Percentiles rank a stretch among this genome's conserved stretches.
phyloP scores from a whole-genome alignment of 2,888 invertebrate genomes.

The Patella depressa region DNA sequence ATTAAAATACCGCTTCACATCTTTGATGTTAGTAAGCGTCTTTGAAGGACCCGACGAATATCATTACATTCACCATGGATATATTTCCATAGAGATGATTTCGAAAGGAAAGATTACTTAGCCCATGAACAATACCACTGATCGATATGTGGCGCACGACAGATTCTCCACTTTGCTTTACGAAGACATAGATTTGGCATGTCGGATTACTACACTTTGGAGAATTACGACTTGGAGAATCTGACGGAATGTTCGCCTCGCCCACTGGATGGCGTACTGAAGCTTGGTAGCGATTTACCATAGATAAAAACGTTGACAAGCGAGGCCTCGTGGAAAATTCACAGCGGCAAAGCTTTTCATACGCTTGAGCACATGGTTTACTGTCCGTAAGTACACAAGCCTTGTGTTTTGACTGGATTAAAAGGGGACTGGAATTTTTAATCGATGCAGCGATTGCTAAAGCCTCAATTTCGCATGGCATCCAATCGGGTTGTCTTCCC shows the following conservation, averaged over 20 bases:
- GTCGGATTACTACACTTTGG: constrained; percentile 30
- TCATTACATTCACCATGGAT: constrained; percentile 45
- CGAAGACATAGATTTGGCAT: constrained; percentile 41
- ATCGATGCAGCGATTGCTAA: constrained; percentile 38
- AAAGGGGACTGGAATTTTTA: constrained; percentile 42
- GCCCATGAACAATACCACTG: constrained; percentile 27
- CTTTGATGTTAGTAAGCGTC: constrained; percentile 42
- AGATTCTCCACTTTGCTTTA: constrained; percentile 33
- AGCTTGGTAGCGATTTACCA: constrained; percentile 33
- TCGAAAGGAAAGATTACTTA: constrained; percentile 29
- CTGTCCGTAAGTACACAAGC: constrained; percentile 23
- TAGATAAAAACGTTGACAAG: constrained; percentile 39
- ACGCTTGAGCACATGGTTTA: constrained; percentile 44
- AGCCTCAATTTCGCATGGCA: constrained; percentile 42
- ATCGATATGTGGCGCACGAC: constrained; percentile 26
- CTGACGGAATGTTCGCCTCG: constrained; percentile 35
- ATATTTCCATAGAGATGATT: constrained; percentile 36
- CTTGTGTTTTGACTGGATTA: constrained; percentile 27
- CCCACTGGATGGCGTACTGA: constrained; percentile 32
- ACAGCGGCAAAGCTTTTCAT: constrained; percentile 40
- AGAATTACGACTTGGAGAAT: constrained; percentile 40
- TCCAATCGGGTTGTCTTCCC: constrained; percentile 42
- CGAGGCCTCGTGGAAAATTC: constrained; percentile 43
- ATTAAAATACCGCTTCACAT: constrained; percentile 40
- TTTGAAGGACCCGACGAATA: constrained; percentile 41